These are phyloP conservation scores for Chlamydotis undulata DNA, from an alignment of 2,113 vertebrate genomes.

Conservation along the genomic window DNA sequence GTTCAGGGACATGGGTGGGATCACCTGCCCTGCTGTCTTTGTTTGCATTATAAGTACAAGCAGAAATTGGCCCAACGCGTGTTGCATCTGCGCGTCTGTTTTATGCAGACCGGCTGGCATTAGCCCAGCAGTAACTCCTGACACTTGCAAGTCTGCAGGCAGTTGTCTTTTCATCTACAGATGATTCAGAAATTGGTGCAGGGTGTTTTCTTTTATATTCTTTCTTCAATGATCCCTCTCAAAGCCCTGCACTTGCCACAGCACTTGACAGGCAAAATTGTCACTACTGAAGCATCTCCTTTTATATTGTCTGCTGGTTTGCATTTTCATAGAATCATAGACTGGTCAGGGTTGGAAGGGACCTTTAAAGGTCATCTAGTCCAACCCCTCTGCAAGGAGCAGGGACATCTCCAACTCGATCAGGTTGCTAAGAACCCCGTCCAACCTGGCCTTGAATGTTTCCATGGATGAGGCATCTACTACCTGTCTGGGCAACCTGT, in stretches of 20 bases:
- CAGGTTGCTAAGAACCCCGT: too few species aligned
- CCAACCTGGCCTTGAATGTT: too few species aligned
- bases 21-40: fast-evolving
- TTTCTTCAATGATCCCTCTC: neutral
- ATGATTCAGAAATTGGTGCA: neutral
- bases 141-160: neutral
- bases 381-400: too few species aligned
- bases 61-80: neutral
- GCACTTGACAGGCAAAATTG: neutral
- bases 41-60: neutral
- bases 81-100: neutral
- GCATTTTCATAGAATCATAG: neutral
- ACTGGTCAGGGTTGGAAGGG: too few species aligned
- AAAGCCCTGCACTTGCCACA: fast-evolving
- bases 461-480: too few species aligned
- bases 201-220: neutral
- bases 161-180: neutral
- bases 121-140: neutral
- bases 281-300: neutral
- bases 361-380: too few species aligned
- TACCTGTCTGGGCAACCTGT: too few species aligned
- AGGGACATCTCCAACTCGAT: too few species aligned
- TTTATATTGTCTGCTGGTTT: neutral
- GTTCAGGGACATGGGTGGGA: neutral
- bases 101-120: neutral